Percentiles rank a stretch among this genome's conserved stretches.
These are phyloP conservation scores for Temnothorax longispinosus DNA, from an alignment of 1,140 invertebrate genomes.

Conservation along the genomic window DNA sequence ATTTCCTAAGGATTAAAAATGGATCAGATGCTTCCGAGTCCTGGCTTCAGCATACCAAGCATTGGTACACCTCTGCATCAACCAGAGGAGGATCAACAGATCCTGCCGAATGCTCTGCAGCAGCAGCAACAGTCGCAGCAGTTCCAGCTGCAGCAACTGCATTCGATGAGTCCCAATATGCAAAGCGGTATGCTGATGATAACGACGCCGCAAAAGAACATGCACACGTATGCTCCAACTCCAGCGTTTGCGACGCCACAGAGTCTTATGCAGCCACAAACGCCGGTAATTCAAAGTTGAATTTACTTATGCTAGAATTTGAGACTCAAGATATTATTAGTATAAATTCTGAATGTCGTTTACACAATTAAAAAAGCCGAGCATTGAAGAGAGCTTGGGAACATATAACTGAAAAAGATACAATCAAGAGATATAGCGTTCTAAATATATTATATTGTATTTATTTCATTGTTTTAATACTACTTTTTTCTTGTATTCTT, in stretches of 20 bases:
- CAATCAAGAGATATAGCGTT: not conserved
- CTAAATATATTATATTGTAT: constrained; percentile 15
- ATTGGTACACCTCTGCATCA: constrained; percentile 96
- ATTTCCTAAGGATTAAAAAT: constrained; percentile 83
- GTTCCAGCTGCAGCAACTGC: constrained; percentile 84
- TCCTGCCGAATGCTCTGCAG: constrained; percentile 92
- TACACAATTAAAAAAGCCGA: not conserved
- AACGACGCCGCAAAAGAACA: constrained; percentile 88
- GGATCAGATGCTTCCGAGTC: constrained; percentile 96
- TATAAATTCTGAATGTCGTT: not conserved
- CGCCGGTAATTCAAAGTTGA: constrained; percentile 88
- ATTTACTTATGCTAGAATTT: not conserved
- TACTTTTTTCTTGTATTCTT: constrained; percentile 68
- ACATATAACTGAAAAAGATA: not conserved
- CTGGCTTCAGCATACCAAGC: constrained; percentile 94
- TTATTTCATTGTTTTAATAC: constrained; percentile 6
- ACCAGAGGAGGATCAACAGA: constrained; percentile 96
- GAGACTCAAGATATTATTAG: not conserved
- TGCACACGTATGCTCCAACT: constrained; percentile 89
- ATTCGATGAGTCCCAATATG: constrained; percentile 87
- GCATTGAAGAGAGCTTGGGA: not conserved
- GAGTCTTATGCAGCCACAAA: constrained; percentile 94
- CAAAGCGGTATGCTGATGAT: constrained; percentile 85
- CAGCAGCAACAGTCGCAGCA: constrained; percentile 89
- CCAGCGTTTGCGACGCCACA: constrained; percentile 90